Percentiles rank a stretch among this genome's conserved stretches.
These are phyloP conservation scores for Drosophila prosaltans DNA, from an alignment of 1,140 invertebrate species.

Conservation along the genomic window DNA sequence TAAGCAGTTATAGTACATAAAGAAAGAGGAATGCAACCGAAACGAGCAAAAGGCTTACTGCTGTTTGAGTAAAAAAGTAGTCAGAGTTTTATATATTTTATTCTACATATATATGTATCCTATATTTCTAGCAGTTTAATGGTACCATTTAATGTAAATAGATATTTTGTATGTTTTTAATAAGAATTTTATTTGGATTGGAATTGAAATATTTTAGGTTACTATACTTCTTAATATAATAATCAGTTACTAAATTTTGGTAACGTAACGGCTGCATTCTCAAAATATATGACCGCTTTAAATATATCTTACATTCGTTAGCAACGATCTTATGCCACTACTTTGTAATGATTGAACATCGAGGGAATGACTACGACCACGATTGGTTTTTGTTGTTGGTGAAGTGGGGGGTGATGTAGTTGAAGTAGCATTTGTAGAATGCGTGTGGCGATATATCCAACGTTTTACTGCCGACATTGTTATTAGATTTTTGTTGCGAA, in stretches of 20 bases:
- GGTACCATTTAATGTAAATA: too few relatives aligned
- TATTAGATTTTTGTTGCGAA: conserved; percentile 4
- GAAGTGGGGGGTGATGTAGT: conserved; percentile 56
- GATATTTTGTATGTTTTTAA: too few relatives aligned
- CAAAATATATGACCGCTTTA: too few relatives aligned
- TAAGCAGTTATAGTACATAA: background rate
- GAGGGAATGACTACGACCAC: conserved; percentile 88
- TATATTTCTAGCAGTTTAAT: too few relatives aligned
- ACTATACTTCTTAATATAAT: too few relatives aligned
- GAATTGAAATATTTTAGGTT: too few relatives aligned
- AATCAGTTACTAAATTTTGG: too few relatives aligned
- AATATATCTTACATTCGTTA: conserved; percentile 56
- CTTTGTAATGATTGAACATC: conserved; percentile 89
- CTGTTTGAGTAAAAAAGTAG: too few relatives aligned
- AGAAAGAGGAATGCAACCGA: background rate
- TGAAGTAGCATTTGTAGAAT: conserved; percentile 84
- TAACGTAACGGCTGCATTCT: too few relatives aligned
- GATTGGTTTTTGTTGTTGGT: conserved; percentile 64
- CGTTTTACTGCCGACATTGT: conserved; percentile 86
- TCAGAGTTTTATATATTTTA: too few relatives aligned
- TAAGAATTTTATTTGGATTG: too few relatives aligned
- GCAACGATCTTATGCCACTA: conserved; percentile 86
- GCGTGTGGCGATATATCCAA: conserved; percentile 84
- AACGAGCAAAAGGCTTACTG: background rate
- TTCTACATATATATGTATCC: too few relatives aligned